Evolutionary conservation across 2,888 invertebrate species (phyloP), one percentile per base, ranked within the genome.

Genomic region (Pandemis cinnamomeana): DNA sequence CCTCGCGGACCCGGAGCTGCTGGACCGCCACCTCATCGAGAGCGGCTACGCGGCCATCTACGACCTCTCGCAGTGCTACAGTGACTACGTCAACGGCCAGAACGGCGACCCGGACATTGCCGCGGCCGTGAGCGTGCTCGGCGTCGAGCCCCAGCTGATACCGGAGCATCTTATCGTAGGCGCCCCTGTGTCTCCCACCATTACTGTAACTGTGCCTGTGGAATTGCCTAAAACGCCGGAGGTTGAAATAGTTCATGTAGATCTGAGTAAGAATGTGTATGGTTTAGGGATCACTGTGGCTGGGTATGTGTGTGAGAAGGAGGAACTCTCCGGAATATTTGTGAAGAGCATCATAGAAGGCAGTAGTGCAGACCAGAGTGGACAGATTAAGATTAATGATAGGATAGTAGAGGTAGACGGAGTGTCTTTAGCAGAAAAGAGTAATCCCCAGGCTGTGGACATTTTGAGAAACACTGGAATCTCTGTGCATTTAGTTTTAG

Each of bases 301-400:
- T 4, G 99, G 99, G 64, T 99, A 99, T 92, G 99, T 99, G 58
- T 99, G 99, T 91, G 98, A 99, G 89, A 98, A 98, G 93, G 99
- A 99, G 93, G 99, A 99, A 91, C 95, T 99, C 69, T 99, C 99
- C n/a, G 99, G 99, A 7, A 99, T 99, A 85, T 99, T 99, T 94
- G 99, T 99, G 20, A 99, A 99, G 91, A 99, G 99, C 88, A 98
- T 99, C 81, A 98, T 99, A 84, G 97, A 98, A 87, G 99, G 99
- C 70, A 99, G 99, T 91, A 98, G 99, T 71, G 99, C 99, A 0
- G 98, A 98, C 87, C 94, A 97, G 83, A 98, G 98, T 87, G 97
- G 97, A 71, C 96, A 97, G 90, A 99, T 99, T 84, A 97, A 96
- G 91, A 96, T 99, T 82, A 99, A 99, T 89, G 99, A 99, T 94